These are phyloP conservation scores for Orthosia cruda DNA, from an alignment of 2,888 invertebrate genomes.

Conservation along the genomic window DNA sequence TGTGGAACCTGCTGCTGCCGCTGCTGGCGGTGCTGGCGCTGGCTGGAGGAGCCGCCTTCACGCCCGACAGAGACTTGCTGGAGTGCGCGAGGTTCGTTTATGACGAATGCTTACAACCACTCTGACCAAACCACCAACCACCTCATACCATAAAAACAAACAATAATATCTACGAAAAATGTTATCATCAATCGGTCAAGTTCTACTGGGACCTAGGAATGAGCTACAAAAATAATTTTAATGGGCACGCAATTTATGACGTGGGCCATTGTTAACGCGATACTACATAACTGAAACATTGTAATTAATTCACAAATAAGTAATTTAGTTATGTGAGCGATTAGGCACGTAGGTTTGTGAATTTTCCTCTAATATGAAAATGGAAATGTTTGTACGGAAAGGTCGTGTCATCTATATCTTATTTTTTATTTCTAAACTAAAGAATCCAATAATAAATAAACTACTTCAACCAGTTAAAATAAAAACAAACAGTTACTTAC, in stretches of 20 bases:
- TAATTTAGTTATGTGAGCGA: constrained; percentile 49
- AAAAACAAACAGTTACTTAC: neutral
- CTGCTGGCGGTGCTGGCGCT: constrained; percentile 84
- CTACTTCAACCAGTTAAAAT: neutral
- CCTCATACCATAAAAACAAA: constrained; percentile 38
- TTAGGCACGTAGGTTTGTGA: constrained; percentile 19
- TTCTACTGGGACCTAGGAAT: constrained; percentile 80
- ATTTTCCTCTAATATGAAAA: constrained; percentile 20
- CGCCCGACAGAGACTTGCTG: constrained; percentile 87
- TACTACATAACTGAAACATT: constrained; percentile 39
- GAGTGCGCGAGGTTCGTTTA: constrained; percentile 90
- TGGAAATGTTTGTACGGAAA: neutral
- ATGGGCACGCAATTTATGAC: constrained; percentile 81
- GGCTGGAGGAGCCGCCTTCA: constrained; percentile 84
- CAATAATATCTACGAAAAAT: constrained; percentile 24
- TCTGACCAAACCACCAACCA: constrained; percentile 6
- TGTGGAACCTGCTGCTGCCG: constrained; percentile 85
- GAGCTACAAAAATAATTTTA: constrained; percentile 89
- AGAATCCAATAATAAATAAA: neutral
- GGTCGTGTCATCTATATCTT: neutral
- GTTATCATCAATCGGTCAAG: constrained; percentile 62
- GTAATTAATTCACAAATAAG: constrained; percentile 49
- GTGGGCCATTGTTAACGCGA: constrained; percentile 62
- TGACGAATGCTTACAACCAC: constrained; percentile 26
- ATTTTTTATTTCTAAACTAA: constrained; percentile 1